Conservation (phyloP, 2,113 vertebrate species). For the Dryoscopus gambensis region DNA sequence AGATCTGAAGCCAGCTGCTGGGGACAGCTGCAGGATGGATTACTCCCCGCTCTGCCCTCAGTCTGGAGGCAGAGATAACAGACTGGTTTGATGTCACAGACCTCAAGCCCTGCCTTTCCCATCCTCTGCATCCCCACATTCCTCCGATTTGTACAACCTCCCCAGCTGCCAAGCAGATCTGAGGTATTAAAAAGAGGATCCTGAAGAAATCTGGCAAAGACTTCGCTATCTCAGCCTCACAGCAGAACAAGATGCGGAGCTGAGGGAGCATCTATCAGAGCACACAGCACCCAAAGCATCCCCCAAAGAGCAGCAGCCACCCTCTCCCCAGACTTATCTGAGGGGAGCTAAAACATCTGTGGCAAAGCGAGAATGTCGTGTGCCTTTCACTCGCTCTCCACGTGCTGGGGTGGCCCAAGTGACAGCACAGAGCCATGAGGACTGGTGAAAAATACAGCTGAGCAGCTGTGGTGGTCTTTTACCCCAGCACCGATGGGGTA, state of each 20-base stretch:
- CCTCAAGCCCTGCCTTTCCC: background rate
- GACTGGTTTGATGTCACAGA: background rate
- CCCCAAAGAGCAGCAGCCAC: background rate
- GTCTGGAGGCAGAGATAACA: conserved; percentile 22
- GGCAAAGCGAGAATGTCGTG: background rate
- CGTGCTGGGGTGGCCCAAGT: background rate
- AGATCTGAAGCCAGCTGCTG: background rate
- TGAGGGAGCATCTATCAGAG: background rate
- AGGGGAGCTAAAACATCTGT: background rate
- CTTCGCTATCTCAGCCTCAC: background rate
- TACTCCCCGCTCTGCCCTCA: background rate
- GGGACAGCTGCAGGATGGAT: background rate
- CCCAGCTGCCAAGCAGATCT: background rate
- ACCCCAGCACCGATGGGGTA: background rate
- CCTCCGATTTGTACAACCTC: background rate
- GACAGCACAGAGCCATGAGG: background rate
- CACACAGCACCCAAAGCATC: background rate
- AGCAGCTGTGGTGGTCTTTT: background rate
- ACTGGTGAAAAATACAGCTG: background rate
- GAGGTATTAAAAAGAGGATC: background rate
- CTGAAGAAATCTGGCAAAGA: background rate
- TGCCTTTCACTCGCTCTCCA: background rate
- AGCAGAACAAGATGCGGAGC: background rate
- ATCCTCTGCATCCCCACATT: background rate
- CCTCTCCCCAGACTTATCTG: background rate